Evolutionary conservation across 2,797 vertebrate species (phyloP).

Genomic region (Phoeniculus purpureus): DNA sequence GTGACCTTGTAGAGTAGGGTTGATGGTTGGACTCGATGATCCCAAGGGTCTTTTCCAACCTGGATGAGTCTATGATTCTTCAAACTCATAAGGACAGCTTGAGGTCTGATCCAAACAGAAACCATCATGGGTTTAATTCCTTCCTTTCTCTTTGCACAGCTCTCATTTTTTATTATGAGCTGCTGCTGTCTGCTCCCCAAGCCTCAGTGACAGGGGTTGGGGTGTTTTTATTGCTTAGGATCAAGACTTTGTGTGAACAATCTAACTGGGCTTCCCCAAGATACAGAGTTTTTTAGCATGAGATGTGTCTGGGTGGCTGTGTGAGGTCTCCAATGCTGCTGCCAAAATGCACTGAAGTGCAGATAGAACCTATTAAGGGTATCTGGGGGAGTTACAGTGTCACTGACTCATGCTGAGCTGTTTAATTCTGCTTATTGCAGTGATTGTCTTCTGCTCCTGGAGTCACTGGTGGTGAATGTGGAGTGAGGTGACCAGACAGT

Average conservation of each 20-base stretch:
- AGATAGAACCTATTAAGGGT: neutral
- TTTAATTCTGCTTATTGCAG: neutral
- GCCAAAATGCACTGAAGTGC: neutral
- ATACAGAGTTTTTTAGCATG: neutral
- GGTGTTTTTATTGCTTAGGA: neutral
- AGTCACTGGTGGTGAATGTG: neutral
- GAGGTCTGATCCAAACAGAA: neutral
- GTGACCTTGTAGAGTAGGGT: too few relatives aligned
- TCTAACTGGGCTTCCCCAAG: neutral
- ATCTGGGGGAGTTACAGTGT: neutral
- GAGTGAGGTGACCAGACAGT: neutral
- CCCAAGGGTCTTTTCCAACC: too few relatives aligned
- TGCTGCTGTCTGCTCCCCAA: neutral
- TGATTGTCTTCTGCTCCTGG: neutral
- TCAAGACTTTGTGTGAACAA: neutral
- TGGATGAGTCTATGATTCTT: too few relatives aligned
- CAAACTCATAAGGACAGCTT: too few relatives aligned
- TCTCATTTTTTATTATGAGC: neutral
- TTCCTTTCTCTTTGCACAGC: neutral
- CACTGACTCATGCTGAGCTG: neutral
- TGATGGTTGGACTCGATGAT: too few relatives aligned
- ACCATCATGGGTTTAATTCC: neutral
- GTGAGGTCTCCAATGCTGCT: neutral
- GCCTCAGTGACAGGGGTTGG: fast-evolving
- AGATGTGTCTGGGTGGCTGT: neutral